Percentiles rank a stretch among this genome's conserved stretches.
These are phyloP conservation scores for Tenualosa thibaudeaui DNA, from an alignment of 2,797 vertebrate genomes.

Conservation along the genomic window DNA sequence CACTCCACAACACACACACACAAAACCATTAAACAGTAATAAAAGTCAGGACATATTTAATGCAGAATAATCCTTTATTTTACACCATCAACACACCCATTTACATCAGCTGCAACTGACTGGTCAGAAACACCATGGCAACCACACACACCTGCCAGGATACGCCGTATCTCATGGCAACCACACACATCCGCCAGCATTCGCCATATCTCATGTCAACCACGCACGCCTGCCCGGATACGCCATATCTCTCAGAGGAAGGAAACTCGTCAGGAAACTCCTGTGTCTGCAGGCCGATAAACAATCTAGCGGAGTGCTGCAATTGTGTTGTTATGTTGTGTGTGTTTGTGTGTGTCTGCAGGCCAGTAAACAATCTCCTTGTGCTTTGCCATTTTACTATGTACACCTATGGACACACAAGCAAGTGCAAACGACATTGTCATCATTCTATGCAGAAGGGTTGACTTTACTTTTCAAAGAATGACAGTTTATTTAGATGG, in stretches of 20 bases:
- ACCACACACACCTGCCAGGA: neutral
- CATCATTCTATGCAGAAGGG: neutral
- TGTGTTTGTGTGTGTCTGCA: neutral
- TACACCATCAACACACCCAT: neutral
- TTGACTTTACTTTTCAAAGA: neutral
- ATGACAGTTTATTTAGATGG: neutral
- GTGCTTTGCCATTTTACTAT: neutral
- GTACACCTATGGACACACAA: neutral
- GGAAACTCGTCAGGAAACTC: neutral
- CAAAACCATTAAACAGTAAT: neutral
- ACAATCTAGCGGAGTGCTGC: neutral
- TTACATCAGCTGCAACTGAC: neutral
- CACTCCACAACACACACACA: neutral
- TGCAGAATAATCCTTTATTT: slow-evolving; percentile 16
- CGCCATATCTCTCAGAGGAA: no score
- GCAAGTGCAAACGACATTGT: neutral
- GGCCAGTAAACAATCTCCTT: neutral
- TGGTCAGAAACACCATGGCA: neutral
- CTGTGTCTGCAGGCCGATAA: neutral
- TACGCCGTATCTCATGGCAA: no score
- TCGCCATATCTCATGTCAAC: no score
- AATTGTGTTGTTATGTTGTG: no score
- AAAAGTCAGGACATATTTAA: neutral
- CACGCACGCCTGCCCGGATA: no score
- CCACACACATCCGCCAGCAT: no score